Conservation (phyloP, 2,888 invertebrate species). For the Tridacna gigas region DNA sequence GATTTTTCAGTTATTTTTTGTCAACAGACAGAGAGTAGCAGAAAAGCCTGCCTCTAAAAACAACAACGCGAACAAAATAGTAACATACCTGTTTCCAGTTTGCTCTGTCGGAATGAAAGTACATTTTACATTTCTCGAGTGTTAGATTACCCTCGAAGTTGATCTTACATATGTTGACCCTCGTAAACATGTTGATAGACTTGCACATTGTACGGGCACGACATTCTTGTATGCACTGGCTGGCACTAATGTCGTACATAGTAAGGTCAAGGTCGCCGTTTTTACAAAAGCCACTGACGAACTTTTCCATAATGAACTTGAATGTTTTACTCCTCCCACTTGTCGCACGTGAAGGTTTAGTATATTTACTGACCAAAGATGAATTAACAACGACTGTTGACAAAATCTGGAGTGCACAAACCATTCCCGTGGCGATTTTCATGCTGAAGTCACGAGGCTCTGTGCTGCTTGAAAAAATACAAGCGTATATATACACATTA, state of each 20-base stretch:
- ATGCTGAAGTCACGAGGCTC: too few relatives aligned
- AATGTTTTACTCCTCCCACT: too few relatives aligned
- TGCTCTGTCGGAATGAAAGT: neutral
- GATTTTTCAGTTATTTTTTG: too few relatives aligned
- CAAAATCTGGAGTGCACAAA: too few relatives aligned
- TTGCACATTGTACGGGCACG: neutral
- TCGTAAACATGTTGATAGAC: neutral
- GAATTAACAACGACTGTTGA: too few relatives aligned
- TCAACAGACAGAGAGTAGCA: too few relatives aligned
- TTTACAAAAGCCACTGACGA: neutral
- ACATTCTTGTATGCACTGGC: neutral
- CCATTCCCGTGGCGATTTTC: too few relatives aligned
- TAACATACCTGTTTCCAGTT: slow-evolving; percentile 1
- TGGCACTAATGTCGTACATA: neutral
- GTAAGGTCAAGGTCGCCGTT: neutral
- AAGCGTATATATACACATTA: too few relatives aligned
- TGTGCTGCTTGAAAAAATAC: too few relatives aligned
- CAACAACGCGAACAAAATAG: neutral
- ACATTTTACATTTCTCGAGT: neutral
- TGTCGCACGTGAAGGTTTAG: too few relatives aligned
- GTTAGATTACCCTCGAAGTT: neutral
- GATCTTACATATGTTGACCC: neutral
- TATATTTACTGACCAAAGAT: too few relatives aligned
- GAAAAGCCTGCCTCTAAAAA: too few relatives aligned
- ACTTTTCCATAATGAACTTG: neutral